A percentile compares a stretch with the other conserved stretches of the same genome.
Evolutionary conservation across 2,113 vertebrate genomes (phyloP).

Genomic region (Anthoscopus minutus): DNA sequence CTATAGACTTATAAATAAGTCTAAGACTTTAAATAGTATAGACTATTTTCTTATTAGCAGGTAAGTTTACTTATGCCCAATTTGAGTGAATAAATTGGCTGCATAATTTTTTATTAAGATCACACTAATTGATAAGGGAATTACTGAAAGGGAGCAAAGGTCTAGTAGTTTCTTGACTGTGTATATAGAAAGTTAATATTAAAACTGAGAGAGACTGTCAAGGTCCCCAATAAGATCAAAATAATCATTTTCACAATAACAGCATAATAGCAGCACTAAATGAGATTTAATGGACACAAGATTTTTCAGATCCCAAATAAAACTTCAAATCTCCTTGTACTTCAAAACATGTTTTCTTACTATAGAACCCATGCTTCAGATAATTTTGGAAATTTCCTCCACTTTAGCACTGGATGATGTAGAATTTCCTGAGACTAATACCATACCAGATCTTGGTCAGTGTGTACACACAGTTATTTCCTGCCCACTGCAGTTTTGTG

Average conservation of each 20-base stretch:
- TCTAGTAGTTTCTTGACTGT: not conserved
- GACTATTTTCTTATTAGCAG: not conserved
- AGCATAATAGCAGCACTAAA: not conserved
- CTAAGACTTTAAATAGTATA: not conserved
- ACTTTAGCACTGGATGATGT: not conserved
- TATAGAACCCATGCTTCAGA: not conserved
- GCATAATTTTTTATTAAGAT: not conserved
- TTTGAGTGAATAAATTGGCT: not conserved
- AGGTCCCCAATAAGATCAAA: not conserved
- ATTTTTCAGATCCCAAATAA: not conserved
- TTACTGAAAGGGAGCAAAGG: not conserved
- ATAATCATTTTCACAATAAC: not conserved
- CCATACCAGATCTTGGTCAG: not conserved
- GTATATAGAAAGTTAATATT: not conserved
- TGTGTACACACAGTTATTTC: not conserved
- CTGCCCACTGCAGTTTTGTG: not conserved
- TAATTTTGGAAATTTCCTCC: not conserved
- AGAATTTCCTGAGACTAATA: not conserved
- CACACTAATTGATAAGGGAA: not conserved
- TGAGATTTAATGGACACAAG: not conserved
- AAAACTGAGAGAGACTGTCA: not conserved
- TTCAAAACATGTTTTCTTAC: not conserved
- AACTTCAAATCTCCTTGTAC: not conserved
- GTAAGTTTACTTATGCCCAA: accelerated
- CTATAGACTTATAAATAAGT: too few species aligned